phyloP scores from a whole-genome alignment of 2,888 invertebrate species.

The Phyllotreta cruciferae region DNA sequence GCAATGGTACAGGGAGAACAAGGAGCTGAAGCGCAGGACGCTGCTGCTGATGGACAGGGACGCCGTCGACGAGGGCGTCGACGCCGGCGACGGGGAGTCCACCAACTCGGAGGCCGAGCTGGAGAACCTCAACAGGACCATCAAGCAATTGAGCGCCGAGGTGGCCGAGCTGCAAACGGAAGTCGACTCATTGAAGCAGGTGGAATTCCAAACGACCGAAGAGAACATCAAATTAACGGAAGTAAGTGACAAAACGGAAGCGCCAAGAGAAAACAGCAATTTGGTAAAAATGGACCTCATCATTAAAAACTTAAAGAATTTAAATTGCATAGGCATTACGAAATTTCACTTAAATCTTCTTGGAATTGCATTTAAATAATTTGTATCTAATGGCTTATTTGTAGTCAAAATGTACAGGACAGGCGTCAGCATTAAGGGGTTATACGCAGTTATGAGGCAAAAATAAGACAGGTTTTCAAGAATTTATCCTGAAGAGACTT shows the following conservation, averaged over 20 bases:
- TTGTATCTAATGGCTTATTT: too few relatives aligned
- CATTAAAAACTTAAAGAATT: not conserved
- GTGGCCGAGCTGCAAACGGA: conserved; percentile 73
- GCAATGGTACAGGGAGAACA: conserved; percentile 81
- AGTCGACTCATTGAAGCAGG: conserved; percentile 67
- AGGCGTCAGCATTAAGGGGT: too few relatives aligned
- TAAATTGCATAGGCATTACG: not conserved
- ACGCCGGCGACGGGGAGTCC: conserved; percentile 60
- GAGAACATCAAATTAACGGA: conserved; percentile 65
- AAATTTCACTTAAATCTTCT: conserved; percentile 7
- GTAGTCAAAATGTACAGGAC: too few relatives aligned
- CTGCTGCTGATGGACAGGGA: conserved; percentile 69
- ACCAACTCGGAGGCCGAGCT: conserved; percentile 67
- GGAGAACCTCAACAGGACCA: conserved; percentile 72
- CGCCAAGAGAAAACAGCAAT: not conserved
- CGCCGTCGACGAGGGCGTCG: conserved; percentile 64
- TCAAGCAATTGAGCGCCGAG: conserved; percentile 69
- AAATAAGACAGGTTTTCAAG: too few relatives aligned
- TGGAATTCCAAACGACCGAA: conserved; percentile 77
- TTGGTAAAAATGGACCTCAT: not conserved
- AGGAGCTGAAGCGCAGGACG: conserved; percentile 73
- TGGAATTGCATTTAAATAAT: not conserved
- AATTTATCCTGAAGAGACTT: too few relatives aligned
- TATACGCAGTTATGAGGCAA: too few relatives aligned
- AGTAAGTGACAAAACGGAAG: conserved; percentile 57